Conservation (phyloP, 1,140 invertebrate species). For the Drosophila baimaii region DNA sequence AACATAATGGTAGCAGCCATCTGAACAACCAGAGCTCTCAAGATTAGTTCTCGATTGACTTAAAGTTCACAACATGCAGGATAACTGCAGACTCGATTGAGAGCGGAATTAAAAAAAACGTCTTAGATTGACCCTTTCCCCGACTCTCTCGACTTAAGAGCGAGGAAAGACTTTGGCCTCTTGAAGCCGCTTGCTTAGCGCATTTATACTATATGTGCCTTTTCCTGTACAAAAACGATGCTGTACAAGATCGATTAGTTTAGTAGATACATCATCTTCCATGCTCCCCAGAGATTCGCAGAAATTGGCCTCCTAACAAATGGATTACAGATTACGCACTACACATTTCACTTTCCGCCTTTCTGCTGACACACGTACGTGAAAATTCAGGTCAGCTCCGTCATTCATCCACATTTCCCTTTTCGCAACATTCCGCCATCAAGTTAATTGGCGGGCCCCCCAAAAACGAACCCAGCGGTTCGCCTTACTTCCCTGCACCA, state of each 20-base stretch:
- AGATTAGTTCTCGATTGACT: no score
- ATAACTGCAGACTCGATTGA: no score
- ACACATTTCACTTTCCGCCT: neutral
- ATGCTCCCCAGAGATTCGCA: neutral
- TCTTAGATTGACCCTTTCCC: no score
- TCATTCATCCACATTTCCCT: conserved; percentile 31
- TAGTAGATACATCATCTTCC: neutral
- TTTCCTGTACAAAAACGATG: neutral
- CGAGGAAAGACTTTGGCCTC: no score
- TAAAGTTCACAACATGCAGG: no score
- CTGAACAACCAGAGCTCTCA: no score
- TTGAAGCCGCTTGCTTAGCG: no score
- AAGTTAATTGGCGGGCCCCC: conserved; percentile 33
- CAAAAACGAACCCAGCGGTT: neutral
- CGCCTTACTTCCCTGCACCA: neutral
- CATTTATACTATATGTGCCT: no score
- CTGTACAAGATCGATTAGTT: neutral
- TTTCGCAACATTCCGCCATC: conserved; percentile 49
- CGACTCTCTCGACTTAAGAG: no score
- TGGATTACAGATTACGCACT: conserved; percentile 7
- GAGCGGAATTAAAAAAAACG: no score
- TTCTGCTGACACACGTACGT: conserved; percentile 11
- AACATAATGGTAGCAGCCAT: no score
- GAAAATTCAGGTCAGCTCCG: conserved; percentile 37
- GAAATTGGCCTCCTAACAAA: neutral